phyloP scores from a whole-genome alignment of 2,888 invertebrate species.

The Zeuzera pyrina region DNA sequence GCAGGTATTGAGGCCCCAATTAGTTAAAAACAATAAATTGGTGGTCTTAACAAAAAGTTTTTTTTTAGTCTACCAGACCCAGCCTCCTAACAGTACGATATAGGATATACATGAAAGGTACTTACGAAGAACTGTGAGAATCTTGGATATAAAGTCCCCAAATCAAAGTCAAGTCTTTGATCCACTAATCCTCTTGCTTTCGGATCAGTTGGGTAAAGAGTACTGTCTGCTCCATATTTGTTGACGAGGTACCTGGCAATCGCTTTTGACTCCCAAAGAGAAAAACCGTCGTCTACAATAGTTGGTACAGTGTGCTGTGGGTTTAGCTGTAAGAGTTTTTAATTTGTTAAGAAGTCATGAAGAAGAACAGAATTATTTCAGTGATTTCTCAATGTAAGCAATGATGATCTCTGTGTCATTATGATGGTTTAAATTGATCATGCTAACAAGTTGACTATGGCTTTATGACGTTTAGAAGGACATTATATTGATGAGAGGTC shows the following conservation, averaged over 20 bases:
- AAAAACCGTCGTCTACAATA: constrained; percentile 83
- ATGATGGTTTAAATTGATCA: too few species aligned
- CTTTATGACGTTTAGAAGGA: too few species aligned
- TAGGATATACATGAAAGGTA: too few species aligned
- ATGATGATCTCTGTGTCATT: too few species aligned
- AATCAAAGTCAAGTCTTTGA: constrained; percentile 83
- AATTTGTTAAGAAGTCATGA: background rate
- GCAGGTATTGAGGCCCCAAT: too few species aligned
- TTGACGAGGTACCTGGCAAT: constrained; percentile 84
- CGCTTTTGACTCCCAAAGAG: constrained; percentile 87
- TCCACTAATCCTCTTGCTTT: constrained; percentile 81
- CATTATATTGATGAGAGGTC: too few species aligned
- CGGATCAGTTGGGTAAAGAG: constrained; percentile 81
- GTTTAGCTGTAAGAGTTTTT: constrained; percentile 79
- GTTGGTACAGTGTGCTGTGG: constrained; percentile 89
- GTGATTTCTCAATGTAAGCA: too few species aligned
- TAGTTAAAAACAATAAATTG: too few species aligned
- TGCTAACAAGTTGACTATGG: too few species aligned
- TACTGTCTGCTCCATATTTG: constrained; percentile 81
- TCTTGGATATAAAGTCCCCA: constrained; percentile 78
- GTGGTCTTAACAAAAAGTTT: too few species aligned
- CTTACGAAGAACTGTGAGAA: constrained; percentile 79
- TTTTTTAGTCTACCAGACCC: too few species aligned
- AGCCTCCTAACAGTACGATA: too few species aligned
- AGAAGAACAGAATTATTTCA: background rate